phyloP scores from a whole-genome alignment of 2,888 invertebrate species.

The Drosophila emarginata region DNA sequence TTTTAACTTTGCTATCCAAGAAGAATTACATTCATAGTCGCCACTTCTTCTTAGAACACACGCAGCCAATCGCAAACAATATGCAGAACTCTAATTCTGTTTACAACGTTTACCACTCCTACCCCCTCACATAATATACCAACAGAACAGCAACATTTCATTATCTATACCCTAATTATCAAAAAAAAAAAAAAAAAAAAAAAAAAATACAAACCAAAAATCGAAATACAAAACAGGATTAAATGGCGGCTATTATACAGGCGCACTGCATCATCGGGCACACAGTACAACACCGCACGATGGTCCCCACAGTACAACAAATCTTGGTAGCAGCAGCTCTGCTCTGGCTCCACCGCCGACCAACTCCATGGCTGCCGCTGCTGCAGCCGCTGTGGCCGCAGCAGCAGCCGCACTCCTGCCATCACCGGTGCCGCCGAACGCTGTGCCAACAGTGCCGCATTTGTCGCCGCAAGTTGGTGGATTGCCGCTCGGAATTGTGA shows the following conservation, averaged over 20 bases:
- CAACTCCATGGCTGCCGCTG: constrained; percentile 42
- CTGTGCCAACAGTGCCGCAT: constrained; percentile 82
- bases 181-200: constrained; percentile 52
- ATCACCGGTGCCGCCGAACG: constrained; percentile 57
- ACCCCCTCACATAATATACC: constrained; percentile 44
- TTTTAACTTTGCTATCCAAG: constrained; percentile 8
- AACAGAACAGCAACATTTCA: constrained; percentile 49
- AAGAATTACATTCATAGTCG: constrained; percentile 24
- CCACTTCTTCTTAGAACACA: constrained; percentile 29
- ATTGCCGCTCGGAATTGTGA: constrained; percentile 84
- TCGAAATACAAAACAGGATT: constrained; percentile 84
- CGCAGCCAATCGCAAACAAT: background rate
- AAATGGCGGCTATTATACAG: constrained; percentile 88
- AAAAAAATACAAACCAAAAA: constrained; percentile 61
- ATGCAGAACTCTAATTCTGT: constrained; percentile 19
- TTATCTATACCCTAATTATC: constrained; percentile 40
- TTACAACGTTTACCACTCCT: constrained; percentile 11
- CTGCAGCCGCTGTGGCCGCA: constrained; percentile 41
- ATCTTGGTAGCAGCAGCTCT: constrained; percentile 74
- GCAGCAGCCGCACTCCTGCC: constrained; percentile 47
- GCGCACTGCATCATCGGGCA: constrained; percentile 90
- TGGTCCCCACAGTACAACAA: constrained; percentile 81
- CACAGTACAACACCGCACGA: constrained; percentile 93
- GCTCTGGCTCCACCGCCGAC: constrained; percentile 74
- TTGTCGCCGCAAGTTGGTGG: constrained; percentile 83